Conservation (phyloP, 2,888 invertebrate genomes). For the Catocala fraxini region DNA sequence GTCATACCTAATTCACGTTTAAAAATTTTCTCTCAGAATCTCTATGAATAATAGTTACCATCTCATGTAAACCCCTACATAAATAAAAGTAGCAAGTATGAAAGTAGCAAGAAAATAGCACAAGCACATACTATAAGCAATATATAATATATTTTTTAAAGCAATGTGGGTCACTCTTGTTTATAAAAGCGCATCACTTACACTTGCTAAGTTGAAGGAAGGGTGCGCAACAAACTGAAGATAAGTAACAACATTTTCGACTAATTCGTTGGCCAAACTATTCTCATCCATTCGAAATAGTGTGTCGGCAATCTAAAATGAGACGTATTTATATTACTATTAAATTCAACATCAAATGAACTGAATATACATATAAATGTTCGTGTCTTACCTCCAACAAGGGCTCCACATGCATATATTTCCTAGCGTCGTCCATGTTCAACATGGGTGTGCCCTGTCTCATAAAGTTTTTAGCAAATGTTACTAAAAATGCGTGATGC, state of each 20-base stretch:
- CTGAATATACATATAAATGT: not conserved
- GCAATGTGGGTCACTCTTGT: not conserved
- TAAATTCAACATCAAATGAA: too few relatives aligned
- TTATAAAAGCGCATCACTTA: constrained; percentile 50
- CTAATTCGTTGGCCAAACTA: constrained; percentile 46
- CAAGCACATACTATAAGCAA: too few relatives aligned
- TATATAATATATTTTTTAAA: too few relatives aligned
- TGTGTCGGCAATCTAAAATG: constrained; percentile 60
- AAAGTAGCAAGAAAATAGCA: too few relatives aligned
- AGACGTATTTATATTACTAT: constrained; percentile 1
- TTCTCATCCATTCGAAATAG: constrained; percentile 63
- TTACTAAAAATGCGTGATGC: constrained; percentile 48
- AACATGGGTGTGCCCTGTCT: not conserved
- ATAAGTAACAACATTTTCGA: constrained; percentile 63
- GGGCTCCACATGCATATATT: constrained; percentile 61
- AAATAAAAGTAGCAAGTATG: too few relatives aligned
- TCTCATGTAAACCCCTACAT: too few relatives aligned
- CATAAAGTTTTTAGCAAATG: not conserved
- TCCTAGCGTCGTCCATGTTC: constrained; percentile 31
- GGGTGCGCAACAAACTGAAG: constrained; percentile 66
- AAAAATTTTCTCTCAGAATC: too few relatives aligned
- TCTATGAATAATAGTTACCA: too few relatives aligned
- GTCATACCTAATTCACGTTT: too few relatives aligned
- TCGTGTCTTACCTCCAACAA: constrained; percentile 60
- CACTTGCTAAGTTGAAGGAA: constrained; percentile 64